Evolutionary conservation across 2,888 invertebrate genomes (phyloP), one percentile per base, ranked within the genome.

Genomic region (Prionchulus punctatus): DNA sequence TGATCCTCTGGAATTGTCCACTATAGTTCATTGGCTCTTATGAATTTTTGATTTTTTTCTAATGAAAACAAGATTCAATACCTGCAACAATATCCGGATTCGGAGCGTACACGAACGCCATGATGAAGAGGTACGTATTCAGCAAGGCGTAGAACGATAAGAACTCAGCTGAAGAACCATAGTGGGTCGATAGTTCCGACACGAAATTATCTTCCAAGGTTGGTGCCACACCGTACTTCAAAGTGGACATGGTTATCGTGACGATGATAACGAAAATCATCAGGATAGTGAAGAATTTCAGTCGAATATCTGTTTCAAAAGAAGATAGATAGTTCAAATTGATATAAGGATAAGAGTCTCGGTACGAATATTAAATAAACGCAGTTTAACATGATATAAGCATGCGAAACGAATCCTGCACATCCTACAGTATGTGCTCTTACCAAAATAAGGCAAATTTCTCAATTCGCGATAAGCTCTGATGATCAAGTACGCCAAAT

Each of bases 381-480:
- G n/a, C n/a, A n/a, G n/a, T n/a, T n/a, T n/a, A n/a, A n/a, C n/a
- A n/a, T n/a, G n/a, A n/a, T n/a, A n/a, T n/a, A n/a, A n/a, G n/a
- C n/a, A n/a, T n/a, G n/a, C n/a, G n/a, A n/a, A n/a, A n/a, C n/a
- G n/a, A n/a, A n/a, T n/a, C n/a, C n/a, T n/a, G n/a, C n/a, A n/a
- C n/a, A n/a, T n/a, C n/a, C n/a, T n/a, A n/a, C n/a, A n/a, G n/a
- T n/a, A n/a, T n/a, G n/a, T n/a, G n/a, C n/a, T n/a, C n/a, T 82
- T 77, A 92, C 92, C 92, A 75, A 96, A 94, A 76, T 86, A 94
- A 60, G 94, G 92, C 92, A 96, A 92, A 43, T 87, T 85, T 67
- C 91, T 79, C 54, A 96, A 77, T 75, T 96, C 94, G 60, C 85
- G 88, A 73, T 91, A 94, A 26, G 94, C 89, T 70, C 84, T 81